Percentiles rank a stretch among this genome's conserved stretches.
phyloP scores from a whole-genome alignment of 2,113 vertebrate genomes.

The Peucedramus taeniatus region DNA sequence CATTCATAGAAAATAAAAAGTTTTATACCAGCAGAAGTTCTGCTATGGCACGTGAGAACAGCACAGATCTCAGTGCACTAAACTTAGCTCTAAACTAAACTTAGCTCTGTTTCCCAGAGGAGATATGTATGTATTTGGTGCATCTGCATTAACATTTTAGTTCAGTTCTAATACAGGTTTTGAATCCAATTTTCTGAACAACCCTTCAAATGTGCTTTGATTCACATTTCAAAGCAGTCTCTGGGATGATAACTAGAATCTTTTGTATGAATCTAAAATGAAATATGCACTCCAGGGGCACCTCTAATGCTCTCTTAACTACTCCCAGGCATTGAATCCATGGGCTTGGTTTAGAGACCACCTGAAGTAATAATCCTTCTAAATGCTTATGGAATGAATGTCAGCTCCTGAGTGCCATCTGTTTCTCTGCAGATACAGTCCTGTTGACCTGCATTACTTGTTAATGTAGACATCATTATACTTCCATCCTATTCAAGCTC shows the following conservation, averaged over 20 bases:
- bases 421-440: background rate
- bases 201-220: background rate
- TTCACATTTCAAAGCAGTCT: background rate
- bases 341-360: background rate
- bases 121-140: background rate
- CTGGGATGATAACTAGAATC: background rate
- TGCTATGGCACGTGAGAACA: background rate
- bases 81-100: background rate
- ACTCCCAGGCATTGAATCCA: background rate
- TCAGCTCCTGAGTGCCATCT: background rate
- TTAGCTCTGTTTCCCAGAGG: background rate
- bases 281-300: background rate
- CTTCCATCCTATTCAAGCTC: background rate
- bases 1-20: background rate
- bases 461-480: background rate
- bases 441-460: background rate
- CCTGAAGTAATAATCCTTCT: slow-evolving; percentile 11
- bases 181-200: background rate
- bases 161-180: background rate
- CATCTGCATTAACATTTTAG: background rate
- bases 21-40: background rate
- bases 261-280: background rate
- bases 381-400: background rate
- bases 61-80: background rate
- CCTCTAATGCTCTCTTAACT: background rate